Evolutionary conservation across 92 coral and sea anemone genomes (phyloP), one percentile per base, ranked within the genome.

Genomic region (Paramuricea clavata): DNA sequence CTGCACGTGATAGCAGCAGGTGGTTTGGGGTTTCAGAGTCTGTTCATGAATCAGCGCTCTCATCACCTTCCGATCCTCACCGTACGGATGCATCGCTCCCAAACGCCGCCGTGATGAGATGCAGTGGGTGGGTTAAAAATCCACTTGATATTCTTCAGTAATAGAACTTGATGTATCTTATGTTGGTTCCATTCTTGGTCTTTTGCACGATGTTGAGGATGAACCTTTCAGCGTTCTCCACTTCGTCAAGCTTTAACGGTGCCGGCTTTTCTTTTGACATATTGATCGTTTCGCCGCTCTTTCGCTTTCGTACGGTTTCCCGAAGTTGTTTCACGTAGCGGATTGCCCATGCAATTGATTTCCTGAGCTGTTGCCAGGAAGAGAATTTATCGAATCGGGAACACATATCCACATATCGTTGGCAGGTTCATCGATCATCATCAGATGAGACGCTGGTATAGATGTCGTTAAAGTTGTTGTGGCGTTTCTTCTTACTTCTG

Each of bases 101-200:
- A 83, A 15, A 52, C 81, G 49, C 81, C 81, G 54, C 87, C 69
- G 35, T 82, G 78, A 67, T 82, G 86, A 22, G 86, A 82, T 31
- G 64, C 86, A 9, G 75, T 30, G 0, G 87, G 87, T 1, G 47
- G 79, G 19, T 82, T 81, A 56, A 81, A 81, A 59, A 61, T 21
- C 86, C 77, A 81, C 32, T 81, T 62, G 17, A 81, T 65, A 9
- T 73, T 59, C 44, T 65, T 64, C 44, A 60, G 78, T 10, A 64
- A 39, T 26, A 82, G 64, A 2, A 23, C 10, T 12, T 83, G 35
- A 49, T 83, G 69, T 41, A 83, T 70, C 42, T 73, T 52, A 17
- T 36, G 50, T 13, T 83, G 87, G 19, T 83, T 83, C 87, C 87
- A 70, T 3, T 60, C 74, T 21, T 1, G 10, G 52, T 2, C 2